phyloP scores from a whole-genome alignment of 2,797 vertebrate genomes.

The Rhinatrema bivittatum region DNA sequence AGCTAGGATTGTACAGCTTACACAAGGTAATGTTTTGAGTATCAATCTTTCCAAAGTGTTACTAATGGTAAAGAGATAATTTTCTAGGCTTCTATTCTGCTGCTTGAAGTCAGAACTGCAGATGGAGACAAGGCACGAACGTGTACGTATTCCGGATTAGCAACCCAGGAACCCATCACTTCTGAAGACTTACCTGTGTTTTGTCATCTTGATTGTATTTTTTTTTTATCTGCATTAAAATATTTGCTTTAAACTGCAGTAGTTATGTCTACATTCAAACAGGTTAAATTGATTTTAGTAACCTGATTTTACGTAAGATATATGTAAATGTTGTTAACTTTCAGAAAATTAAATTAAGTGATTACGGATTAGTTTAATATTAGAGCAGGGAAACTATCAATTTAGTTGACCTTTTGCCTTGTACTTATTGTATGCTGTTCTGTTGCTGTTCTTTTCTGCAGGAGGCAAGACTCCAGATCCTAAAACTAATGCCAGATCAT shows the following conservation, averaged over 20 bases:
- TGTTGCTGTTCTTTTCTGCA: constrained; percentile 93
- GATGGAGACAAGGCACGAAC: constrained; percentile 99
- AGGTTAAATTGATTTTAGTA: constrained; percentile 76
- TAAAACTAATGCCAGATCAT: constrained; percentile 94
- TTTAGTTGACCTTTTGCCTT: constrained; percentile 29
- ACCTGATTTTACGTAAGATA: constrained; percentile 73
- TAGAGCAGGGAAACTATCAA: constrained; percentile 59
- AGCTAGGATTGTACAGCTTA: constrained; percentile 70
- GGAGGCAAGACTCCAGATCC: constrained; percentile 99
- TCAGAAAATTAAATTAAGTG: constrained; percentile 60
- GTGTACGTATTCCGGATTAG: constrained; percentile 99
- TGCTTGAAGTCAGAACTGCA: constrained; percentile 99
- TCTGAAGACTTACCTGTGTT: constrained; percentile 96
- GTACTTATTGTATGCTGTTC: constrained; percentile 81
- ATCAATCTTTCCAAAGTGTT: constrained; percentile 99
- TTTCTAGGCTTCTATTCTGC: constrained; percentile 99
- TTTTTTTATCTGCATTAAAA: constrained; percentile 83
- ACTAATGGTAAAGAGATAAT: constrained; percentile 99
- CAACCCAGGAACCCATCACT: constrained; percentile 98
- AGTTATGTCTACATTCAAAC: constrained; percentile 76
- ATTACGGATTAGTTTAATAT: constrained; percentile 58
- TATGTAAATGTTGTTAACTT: constrained; percentile 55
- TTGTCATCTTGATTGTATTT: too few relatives aligned
- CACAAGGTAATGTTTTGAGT: constrained; percentile 99
- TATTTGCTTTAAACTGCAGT: constrained; percentile 71